phyloP scores from a whole-genome alignment of 2,888 invertebrate genomes.

The Theretra japonica region DNA sequence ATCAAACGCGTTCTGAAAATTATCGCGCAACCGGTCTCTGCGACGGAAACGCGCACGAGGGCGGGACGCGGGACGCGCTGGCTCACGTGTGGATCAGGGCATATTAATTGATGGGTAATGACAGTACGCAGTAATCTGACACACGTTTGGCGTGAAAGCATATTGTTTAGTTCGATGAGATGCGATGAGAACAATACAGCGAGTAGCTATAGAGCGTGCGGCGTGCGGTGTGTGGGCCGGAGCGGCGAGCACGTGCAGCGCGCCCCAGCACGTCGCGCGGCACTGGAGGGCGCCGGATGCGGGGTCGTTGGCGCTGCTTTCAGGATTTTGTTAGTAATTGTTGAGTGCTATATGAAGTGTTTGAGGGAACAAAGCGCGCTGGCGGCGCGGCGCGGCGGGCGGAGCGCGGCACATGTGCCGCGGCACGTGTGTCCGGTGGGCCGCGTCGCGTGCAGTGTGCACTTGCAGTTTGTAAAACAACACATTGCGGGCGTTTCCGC shows the following conservation, averaged over 20 bases:
- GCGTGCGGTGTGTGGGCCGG: not conserved
- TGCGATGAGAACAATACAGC: not conserved
- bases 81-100: not conserved
- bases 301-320: not conserved
- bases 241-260: not conserved
- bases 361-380: not conserved
- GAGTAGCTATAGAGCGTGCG: too few species aligned
- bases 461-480: not conserved
- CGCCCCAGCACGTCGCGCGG: not conserved
- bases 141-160: constrained; percentile 1
- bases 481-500: constrained; percentile 13
- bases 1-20: constrained; percentile 2
- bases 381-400: not conserved
- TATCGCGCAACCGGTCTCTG: not conserved
- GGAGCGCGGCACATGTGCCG: not conserved
- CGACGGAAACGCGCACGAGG: not conserved
- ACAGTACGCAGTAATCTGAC: not conserved
- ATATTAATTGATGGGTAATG: not conserved
- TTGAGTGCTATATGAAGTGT: not conserved
- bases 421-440: not conserved
- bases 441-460: not conserved
- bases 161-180: too few species aligned
- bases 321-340: not conserved
- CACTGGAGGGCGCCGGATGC: too few species aligned
- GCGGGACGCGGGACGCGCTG: not conserved